Conservation (phyloP, 2,113 vertebrate genomes). For the Petrocephalus zakoni region DNA sequence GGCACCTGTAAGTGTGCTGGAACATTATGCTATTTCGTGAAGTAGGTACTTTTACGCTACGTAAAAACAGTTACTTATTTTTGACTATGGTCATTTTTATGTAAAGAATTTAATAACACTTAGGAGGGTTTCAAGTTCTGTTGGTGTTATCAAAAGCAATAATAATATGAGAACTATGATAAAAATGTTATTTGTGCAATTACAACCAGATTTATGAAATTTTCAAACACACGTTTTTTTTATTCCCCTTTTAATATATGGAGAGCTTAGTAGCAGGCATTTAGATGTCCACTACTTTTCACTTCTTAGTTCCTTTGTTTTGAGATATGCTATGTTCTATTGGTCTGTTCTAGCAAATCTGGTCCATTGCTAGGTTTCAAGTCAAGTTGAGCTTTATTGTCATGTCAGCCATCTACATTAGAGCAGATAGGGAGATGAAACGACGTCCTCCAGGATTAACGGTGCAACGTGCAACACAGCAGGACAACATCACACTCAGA, state of each 20-base stretch:
- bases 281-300: neutral
- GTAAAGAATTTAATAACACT: neutral
- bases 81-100: neutral
- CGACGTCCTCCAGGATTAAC: too few relatives aligned
- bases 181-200: neutral
- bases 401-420: too few relatives aligned
- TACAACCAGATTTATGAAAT: neutral
- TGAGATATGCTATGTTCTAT: neutral
- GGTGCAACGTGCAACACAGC: too few relatives aligned
- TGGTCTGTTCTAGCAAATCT: neutral
- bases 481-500: too few relatives aligned
- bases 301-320: neutral
- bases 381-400: too few relatives aligned
- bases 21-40: neutral
- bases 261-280: neutral
- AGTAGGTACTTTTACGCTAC: neutral
- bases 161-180: neutral
- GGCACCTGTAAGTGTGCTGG: neutral
- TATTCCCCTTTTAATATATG: neutral
- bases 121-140: neutral
- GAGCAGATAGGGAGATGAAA: too few relatives aligned
- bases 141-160: neutral
- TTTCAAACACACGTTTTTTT: neutral
- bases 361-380: neutral
- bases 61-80: neutral